phyloP scores from a whole-genome alignment of 2,113 vertebrate genomes.

The Cepphus grylle region DNA sequence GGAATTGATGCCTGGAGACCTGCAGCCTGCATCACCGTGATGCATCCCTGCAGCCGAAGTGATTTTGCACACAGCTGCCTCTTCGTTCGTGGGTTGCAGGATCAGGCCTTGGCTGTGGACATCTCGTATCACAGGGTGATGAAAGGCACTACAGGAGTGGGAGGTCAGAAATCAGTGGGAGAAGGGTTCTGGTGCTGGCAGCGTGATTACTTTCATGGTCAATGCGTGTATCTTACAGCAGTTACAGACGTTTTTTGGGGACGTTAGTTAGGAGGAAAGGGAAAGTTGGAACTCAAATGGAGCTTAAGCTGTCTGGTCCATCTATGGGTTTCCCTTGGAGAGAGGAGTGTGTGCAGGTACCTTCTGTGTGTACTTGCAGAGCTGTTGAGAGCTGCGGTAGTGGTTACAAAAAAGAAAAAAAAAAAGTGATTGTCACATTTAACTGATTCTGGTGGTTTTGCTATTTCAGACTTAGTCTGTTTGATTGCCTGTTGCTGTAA shows the following conservation, averaged over 20 bases:
- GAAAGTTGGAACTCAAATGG: accelerated
- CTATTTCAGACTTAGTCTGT: neutral
- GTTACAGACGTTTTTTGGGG: neutral
- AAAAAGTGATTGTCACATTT: neutral
- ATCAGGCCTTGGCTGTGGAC: neutral
- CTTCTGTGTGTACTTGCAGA: neutral
- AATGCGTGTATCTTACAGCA: accelerated
- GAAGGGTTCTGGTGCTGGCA: neutral
- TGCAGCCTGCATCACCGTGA: neutral
- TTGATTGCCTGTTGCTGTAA: neutral
- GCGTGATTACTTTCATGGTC: neutral
- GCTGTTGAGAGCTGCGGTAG: neutral
- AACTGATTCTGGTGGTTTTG: neutral
- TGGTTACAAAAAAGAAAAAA: neutral
- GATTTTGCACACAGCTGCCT: accelerated
- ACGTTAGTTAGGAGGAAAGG: neutral
- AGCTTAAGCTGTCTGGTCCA: neutral
- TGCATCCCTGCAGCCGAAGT: accelerated
- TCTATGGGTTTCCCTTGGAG: neutral
- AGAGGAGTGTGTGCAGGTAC: neutral
- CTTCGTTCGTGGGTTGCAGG: accelerated
- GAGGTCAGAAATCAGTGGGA: neutral
- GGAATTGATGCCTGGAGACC: neutral
- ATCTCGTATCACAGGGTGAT: neutral
- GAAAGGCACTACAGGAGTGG: neutral